Conservation (phyloP, 2,888 invertebrate species). For the Homarus gammarus region DNA sequence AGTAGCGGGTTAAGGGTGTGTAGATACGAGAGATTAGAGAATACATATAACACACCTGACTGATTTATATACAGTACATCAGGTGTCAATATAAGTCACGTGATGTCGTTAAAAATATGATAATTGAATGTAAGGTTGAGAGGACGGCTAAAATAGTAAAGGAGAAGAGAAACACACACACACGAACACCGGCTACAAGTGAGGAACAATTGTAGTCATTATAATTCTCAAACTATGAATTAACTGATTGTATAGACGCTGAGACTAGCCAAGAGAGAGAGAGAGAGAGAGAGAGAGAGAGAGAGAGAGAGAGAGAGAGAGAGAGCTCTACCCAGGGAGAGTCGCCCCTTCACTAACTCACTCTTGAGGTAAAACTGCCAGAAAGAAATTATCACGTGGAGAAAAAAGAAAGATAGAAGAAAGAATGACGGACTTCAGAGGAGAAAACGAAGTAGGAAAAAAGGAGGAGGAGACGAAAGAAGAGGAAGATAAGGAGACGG, state of each 20-base stretch:
- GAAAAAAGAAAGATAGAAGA: background rate
- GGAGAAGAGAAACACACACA: no score
- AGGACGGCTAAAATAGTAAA: no score
- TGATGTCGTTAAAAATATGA: no score
- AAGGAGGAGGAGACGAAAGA: background rate
- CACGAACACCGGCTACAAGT: no score
- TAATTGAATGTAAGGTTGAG: no score
- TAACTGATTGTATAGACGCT: no score
- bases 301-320: constrained; percentile 15
- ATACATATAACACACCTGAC: no score
- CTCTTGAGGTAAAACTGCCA: background rate
- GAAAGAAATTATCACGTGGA: background rate
- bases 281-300: constrained; percentile 8
- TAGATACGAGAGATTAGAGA: no score
- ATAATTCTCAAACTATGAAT: background rate
- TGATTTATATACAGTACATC: no score
- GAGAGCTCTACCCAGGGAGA: background rate
- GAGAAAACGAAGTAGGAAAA: background rate
- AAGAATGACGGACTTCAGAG: background rate
- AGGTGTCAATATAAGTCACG: no score
- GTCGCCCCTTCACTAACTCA: background rate
- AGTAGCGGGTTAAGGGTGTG: no score
- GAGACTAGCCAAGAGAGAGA: constrained; percentile 1
- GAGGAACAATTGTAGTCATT: no score
- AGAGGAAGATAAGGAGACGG: background rate